Percentiles rank a stretch among this genome's conserved stretches.
Evolutionary conservation across 2,113 vertebrate genomes (phyloP).

Genomic region (Gnathonemus longibarbis): DNA sequence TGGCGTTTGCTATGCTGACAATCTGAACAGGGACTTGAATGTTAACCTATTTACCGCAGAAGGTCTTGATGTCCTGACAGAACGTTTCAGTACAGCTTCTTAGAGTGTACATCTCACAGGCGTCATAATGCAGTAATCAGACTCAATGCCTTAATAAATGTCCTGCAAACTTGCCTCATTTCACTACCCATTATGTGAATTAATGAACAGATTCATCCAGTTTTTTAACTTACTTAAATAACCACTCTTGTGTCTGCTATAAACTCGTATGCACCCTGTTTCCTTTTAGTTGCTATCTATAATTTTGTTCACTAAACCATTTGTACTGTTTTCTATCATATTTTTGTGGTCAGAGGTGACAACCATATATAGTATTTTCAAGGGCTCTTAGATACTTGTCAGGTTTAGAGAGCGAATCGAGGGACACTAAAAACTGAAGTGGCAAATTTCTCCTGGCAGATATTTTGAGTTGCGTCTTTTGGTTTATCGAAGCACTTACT

Average conservation of each 20-base stretch:
- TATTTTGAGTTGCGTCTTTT: neutral
- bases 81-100: neutral
- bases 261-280: neutral
- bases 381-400: neutral
- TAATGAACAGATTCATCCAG: too few relatives aligned
- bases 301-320: neutral
- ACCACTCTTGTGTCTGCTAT: neutral
- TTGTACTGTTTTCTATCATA: neutral
- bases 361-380: neutral
- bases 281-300: neutral
- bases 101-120: neutral
- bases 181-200: neutral
- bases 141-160: neutral
- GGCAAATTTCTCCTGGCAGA: neutral
- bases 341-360: neutral
- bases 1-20: neutral
- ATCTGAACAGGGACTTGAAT: neutral
- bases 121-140: neutral
- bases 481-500: neutral
- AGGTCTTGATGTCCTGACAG: neutral
- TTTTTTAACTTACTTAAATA: neutral
- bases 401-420: neutral
- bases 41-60: neutral
- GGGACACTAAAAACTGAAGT: neutral
- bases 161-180: neutral